Conservation (phyloP, 2,888 invertebrate species). For the Peribatodes rhomboidaria region DNA sequence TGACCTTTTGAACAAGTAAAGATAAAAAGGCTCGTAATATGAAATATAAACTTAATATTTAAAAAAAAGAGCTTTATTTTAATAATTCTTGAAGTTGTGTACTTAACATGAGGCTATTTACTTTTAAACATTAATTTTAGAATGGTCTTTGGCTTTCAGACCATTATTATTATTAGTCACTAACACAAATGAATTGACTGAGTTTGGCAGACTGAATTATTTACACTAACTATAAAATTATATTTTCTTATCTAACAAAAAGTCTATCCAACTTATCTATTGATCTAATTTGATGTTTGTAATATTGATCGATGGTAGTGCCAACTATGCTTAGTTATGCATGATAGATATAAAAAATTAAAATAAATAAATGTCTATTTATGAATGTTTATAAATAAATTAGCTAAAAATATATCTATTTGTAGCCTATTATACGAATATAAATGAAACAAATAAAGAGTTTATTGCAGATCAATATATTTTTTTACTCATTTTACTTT, state of each 20-base stretch:
- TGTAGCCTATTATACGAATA: no score
- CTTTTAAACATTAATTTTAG: not conserved
- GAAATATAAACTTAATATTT: no score
- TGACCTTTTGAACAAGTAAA: no score
- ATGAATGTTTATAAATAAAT: constrained; percentile 32
- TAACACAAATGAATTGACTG: constrained; percentile 3
- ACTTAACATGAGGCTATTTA: not conserved
- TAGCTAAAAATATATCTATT: not conserved
- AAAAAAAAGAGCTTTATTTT: not conserved
- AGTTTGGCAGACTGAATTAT: constrained; percentile 9
- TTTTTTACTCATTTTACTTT: not conserved
- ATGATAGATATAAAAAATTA: constrained; percentile 27
- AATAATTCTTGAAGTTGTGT: not conserved
- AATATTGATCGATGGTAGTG: constrained; percentile 12
- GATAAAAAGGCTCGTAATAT: no score
- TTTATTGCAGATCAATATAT: constrained; percentile 4
- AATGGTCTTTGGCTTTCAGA: not conserved
- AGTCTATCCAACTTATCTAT: not conserved
- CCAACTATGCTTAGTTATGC: constrained; percentile 8
- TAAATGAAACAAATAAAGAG: constrained; percentile 9
- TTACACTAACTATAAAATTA: not conserved
- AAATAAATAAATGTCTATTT: constrained; percentile 30
- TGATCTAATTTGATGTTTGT: constrained; percentile 1
- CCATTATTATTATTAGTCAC: not conserved
- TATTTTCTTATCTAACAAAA: not conserved